Conservation (phyloP, 2,888 invertebrate genomes). For the Steinernema scapterisci region DNA sequence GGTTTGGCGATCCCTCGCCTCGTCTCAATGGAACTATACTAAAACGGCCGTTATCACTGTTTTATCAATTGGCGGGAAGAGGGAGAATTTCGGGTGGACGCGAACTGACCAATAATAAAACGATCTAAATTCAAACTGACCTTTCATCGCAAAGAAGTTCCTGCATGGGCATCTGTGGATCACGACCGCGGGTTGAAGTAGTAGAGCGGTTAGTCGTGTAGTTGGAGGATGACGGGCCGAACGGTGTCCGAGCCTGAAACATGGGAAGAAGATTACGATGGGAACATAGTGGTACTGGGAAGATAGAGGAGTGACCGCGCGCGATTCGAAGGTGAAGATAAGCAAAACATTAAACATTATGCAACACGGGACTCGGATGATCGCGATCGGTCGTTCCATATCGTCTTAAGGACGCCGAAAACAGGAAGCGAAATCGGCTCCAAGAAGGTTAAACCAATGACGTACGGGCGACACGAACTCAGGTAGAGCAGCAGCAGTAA, state of each 20-base stretch:
- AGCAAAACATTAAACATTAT: conserved; percentile 30
- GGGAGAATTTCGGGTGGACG: not conserved
- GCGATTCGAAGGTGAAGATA: not conserved
- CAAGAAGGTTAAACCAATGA: too few relatives aligned
- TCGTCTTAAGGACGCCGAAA: not conserved
- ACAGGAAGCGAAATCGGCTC: conserved; percentile 5
- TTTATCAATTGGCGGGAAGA: conserved; percentile 12
- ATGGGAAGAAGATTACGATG: not conserved
- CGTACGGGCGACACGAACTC: not conserved
- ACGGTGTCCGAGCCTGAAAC: not conserved
- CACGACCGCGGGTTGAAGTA: not conserved
- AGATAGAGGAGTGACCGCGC: not conserved
- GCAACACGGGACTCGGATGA: not conserved
- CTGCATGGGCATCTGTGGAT: conserved; percentile 11
- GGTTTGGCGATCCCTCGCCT: not conserved
- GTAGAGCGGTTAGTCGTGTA: not conserved
- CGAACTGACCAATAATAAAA: not conserved
- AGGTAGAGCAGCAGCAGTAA: not conserved
- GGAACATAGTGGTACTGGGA: too few relatives aligned
- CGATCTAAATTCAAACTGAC: conserved; percentile 18
- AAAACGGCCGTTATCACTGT: not conserved
- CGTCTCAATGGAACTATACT: not conserved
- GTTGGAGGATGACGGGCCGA: not conserved
- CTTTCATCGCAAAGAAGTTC: not conserved
- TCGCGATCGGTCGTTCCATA: not conserved